Conservation (phyloP, 1,140 invertebrate species). For the Leptinotarsa lineolata region DNA sequence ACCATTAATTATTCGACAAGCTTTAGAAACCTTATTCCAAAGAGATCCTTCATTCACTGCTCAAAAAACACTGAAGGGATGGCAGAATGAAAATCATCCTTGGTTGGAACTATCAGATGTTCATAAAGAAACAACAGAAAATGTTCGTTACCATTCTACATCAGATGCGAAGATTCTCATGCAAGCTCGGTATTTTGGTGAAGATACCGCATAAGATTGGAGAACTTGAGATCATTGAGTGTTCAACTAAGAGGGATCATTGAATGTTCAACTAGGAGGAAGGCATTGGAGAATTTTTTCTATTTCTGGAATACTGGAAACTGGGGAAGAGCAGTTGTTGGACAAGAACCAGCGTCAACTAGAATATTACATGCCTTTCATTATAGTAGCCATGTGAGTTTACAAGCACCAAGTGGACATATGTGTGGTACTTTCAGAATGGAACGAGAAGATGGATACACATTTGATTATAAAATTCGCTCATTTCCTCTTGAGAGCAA, state of each 20-base stretch:
- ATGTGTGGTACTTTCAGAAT: slow-evolving; percentile 99
- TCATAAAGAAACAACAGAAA: slow-evolving; percentile 96
- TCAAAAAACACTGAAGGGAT: slow-evolving; percentile 87
- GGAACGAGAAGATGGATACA: slow-evolving; percentile 94
- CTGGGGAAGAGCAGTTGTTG: slow-evolving; percentile 93
- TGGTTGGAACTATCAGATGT: slow-evolving; percentile 96
- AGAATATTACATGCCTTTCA: slow-evolving; percentile 91
- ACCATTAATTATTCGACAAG: slow-evolving; percentile 96
- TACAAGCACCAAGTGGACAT: slow-evolving; percentile 96
- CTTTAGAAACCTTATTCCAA: slow-evolving; percentile 83
- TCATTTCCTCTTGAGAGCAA: slow-evolving; percentile 95
- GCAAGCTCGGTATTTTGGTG: slow-evolving; percentile 92
- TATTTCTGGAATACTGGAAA: slow-evolving; percentile 91
- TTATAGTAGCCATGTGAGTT: no score
- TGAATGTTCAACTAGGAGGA: no score
- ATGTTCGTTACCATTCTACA: slow-evolving; percentile 94
- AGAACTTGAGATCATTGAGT: slow-evolving; percentile 87
- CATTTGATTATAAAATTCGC: slow-evolving; percentile 95
- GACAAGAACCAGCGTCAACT: slow-evolving; percentile 91
- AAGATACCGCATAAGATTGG: slow-evolving; percentile 94
- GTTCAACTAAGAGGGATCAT: slow-evolving; percentile 93
- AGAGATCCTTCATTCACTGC: slow-evolving; percentile 87
- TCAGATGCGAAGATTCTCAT: slow-evolving; percentile 89
- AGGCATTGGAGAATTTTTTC: slow-evolving; percentile 97
- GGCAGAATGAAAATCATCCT: slow-evolving; percentile 97